A percentile compares a stretch with the other conserved stretches of the same genome.
phyloP scores from a whole-genome alignment of 2,113 vertebrate genomes.

The Stomatorhinus ivindoensis region DNA sequence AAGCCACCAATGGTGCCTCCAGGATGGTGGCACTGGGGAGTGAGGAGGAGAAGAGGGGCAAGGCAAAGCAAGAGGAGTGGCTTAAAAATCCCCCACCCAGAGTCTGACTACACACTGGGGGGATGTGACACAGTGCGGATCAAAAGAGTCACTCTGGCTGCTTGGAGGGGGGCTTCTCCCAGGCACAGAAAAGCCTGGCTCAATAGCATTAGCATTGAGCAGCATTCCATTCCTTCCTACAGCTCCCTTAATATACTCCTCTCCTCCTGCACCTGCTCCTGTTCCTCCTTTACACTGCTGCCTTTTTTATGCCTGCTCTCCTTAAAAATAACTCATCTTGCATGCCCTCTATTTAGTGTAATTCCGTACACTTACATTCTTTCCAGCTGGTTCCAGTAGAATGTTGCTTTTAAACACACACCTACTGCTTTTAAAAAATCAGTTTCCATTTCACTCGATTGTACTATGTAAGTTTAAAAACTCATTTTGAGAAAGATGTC shows the following conservation, averaged over 20 bases:
- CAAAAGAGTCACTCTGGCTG: conserved; percentile 33
- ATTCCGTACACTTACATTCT: not conserved
- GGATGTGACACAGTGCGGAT: not conserved
- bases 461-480: not conserved
- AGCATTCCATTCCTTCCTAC: conserved; percentile 10
- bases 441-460: not conserved
- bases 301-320: not conserved
- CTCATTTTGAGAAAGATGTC: not conserved
- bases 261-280: conserved; percentile 18
- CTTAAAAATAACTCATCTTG: not conserved
- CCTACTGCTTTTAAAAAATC: not conserved
- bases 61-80: conserved; percentile 47
- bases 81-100: conserved; percentile 45
- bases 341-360: not conserved
- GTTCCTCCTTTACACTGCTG: not conserved
- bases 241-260: not conserved
- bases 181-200: not conserved
- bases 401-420: not conserved
- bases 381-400: not conserved
- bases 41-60: not conserved
- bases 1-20: conserved; percentile 39
- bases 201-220: conserved; percentile 22
- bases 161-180: conserved; percentile 40
- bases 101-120: conserved; percentile 37
- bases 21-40: conserved; percentile 55